Evolutionary conservation across 2,797 vertebrate species (phyloP), one percentile per base, ranked within the genome.

Genomic region (Neoniphon sammara): DNA sequence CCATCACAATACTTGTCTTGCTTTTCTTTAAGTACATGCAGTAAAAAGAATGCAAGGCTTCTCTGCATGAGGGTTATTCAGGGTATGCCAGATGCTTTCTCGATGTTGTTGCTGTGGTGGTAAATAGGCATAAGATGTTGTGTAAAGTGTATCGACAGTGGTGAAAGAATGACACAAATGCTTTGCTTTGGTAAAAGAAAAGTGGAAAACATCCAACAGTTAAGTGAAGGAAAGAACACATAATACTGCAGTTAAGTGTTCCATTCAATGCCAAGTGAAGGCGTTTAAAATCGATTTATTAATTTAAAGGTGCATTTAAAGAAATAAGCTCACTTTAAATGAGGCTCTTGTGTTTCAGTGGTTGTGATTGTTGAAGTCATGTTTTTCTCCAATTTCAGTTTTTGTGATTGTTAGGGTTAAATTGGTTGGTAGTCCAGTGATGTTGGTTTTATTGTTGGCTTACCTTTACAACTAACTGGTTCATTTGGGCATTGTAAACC

Each of bases 51-150:
- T 54, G 7, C 61, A 44, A 27, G 61, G 36, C 46, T 14, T 74
- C 30, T 78, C 74, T 85, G 47, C 63, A 67, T 68, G 78, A 71
- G 64, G 78, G 60, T 65, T 84, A 80, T 84, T 88, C 56, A 70
- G 66, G 57, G 79, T 73, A 59, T 55, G 59, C 60, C 66, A 73
- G 73, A 53, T 30, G 44, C 8, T n/a, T 74, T 9, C 75, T 79
- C 42, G 12, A 2, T 14, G 36, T 55, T 62, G 34, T 58, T 76
- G 67, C 47, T 61, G 54, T 36, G 49, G 55, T 44, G 21, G 44
- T 23, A 36, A 75, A 65, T 17, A 73, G 27, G 20, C 30, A 79
- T 5, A 62, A 20, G 11, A 61, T 60, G 49, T 65, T 73, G 52
- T 62, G n/a, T 65, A 64, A 69, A 70, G 34, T 52, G 70, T 66